A percentile compares a stretch with the other conserved stretches of the same genome.
Evolutionary conservation across 2,113 vertebrate species (phyloP).

Genomic region (Orthochromis indermauri): DNA sequence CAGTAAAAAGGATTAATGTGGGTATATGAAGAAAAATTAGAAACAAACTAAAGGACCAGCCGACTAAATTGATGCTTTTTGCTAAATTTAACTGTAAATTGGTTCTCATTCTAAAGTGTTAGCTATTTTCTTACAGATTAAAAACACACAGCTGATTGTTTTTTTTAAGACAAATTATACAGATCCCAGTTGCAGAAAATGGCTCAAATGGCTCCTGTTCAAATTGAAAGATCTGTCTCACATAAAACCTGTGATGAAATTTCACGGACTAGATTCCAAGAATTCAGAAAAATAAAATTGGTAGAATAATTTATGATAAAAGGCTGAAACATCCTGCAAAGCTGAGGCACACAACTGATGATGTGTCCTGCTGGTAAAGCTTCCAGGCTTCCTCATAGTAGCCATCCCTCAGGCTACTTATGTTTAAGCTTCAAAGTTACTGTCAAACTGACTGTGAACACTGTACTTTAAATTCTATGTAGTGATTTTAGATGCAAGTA

Average conservation of each 20-base stretch:
- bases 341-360: not conserved
- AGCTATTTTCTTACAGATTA: not conserved
- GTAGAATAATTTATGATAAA: not conserved
- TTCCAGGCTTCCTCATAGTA: not conserved
- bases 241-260: not conserved
- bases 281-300: not conserved
- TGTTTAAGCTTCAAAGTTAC: not conserved
- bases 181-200: not conserved
- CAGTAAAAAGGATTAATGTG: not conserved
- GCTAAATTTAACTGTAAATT: not conserved
- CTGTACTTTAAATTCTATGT: not conserved
- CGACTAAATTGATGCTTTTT: not conserved
- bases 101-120: not conserved
- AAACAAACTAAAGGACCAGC: not conserved
- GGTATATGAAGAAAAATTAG: not conserved
- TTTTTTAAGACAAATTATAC: not conserved
- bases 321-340: not conserved
- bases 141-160: not conserved
- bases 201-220: not conserved
- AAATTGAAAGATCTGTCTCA: not conserved
- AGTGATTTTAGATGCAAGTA: not conserved
- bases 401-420: not conserved
- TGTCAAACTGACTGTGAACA: not conserved
- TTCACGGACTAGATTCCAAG: not conserved
- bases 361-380: not conserved